Evolutionary conservation across 2,888 invertebrate genomes (phyloP).

Genomic region (Elysia crispata): DNA sequence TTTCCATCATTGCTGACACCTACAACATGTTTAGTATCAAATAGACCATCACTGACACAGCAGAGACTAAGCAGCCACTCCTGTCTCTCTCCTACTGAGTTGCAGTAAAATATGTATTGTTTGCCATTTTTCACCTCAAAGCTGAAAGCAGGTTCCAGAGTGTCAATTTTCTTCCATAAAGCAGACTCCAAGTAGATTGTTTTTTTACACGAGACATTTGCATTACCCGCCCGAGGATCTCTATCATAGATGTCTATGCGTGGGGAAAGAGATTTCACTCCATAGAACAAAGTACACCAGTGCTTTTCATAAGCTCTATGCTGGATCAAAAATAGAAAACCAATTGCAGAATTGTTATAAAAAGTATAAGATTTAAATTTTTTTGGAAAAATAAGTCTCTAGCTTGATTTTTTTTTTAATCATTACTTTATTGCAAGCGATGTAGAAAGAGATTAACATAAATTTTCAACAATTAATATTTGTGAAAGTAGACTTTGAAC

Average conservation of each 20-base stretch:
- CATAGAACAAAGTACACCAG: conserved; percentile 36
- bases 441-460: too few relatives aligned
- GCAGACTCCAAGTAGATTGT: conserved; percentile 36
- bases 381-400: too few relatives aligned
- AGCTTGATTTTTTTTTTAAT: too few relatives aligned
- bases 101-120: conserved; percentile 9
- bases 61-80: conserved; percentile 34
- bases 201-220: conserved; percentile 6
- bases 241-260: conserved; percentile 26
- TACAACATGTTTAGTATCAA: conserved; percentile 1
- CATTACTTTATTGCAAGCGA: too few relatives aligned
- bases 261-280: not conserved
- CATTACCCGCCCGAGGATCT: not conserved
- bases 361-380: too few relatives aligned
- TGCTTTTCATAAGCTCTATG: not conserved
- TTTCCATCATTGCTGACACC: conserved; percentile 3
- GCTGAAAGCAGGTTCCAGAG: conserved; percentile 27
- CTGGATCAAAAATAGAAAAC: conserved; percentile 18
- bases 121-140: conserved; percentile 39
- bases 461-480: too few relatives aligned
- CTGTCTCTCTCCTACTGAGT: not conserved
- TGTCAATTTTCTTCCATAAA: conserved; percentile 11
- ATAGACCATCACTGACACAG: conserved; percentile 35
- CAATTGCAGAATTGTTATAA: too few relatives aligned
- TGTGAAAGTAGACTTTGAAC: too few relatives aligned